A percentile compares a stretch with the other conserved stretches of the same genome.
phyloP scores from a whole-genome alignment of 2,888 invertebrate species.

The Hydrotaea cyrtoneurina region DNA sequence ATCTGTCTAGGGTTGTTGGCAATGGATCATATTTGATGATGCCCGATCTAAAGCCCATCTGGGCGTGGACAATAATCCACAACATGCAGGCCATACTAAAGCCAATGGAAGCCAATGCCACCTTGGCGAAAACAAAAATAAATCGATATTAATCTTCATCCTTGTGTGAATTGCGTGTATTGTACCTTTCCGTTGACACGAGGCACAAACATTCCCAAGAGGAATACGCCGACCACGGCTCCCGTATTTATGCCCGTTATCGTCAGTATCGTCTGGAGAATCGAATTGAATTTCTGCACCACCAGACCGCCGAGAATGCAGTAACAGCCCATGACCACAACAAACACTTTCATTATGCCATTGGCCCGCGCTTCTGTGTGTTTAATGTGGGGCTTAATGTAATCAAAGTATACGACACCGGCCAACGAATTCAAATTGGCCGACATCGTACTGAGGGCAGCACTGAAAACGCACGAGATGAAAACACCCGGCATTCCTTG shows the following conservation, averaged over 20 bases:
- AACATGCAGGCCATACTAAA: slow-evolving; percentile 75
- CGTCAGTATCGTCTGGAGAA: slow-evolving; percentile 81
- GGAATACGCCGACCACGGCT: slow-evolving; percentile 85
- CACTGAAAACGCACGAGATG: slow-evolving; percentile 84
- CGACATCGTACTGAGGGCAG: slow-evolving; percentile 83
- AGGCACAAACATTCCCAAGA: slow-evolving; percentile 86
- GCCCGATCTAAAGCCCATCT: slow-evolving; percentile 73
- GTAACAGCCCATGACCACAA: slow-evolving; percentile 82
- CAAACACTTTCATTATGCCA: slow-evolving; percentile 81
- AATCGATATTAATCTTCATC: background rate
- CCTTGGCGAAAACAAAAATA: slow-evolving; percentile 58
- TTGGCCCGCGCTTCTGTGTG: slow-evolving; percentile 81
- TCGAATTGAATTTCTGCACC: slow-evolving; percentile 81
- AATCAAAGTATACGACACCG: slow-evolving; percentile 83
- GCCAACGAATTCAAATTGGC: slow-evolving; percentile 82
- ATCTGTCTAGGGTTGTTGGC: slow-evolving; percentile 75
- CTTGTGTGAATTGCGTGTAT: background rate
- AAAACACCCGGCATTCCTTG: slow-evolving; percentile 84
- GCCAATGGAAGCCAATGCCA: slow-evolving; percentile 75
- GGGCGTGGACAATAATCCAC: slow-evolving; percentile 77
- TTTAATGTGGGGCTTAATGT: slow-evolving; percentile 80
- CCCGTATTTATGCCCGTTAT: slow-evolving; percentile 82
- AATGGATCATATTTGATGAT: slow-evolving; percentile 73
- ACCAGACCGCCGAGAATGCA: slow-evolving; percentile 83
- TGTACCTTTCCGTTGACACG: slow-evolving; percentile 82